Base-by-base conservation (phyloP, 2,113 vertebrate genomes). In the Megaptera novaeangliae region DNA sequence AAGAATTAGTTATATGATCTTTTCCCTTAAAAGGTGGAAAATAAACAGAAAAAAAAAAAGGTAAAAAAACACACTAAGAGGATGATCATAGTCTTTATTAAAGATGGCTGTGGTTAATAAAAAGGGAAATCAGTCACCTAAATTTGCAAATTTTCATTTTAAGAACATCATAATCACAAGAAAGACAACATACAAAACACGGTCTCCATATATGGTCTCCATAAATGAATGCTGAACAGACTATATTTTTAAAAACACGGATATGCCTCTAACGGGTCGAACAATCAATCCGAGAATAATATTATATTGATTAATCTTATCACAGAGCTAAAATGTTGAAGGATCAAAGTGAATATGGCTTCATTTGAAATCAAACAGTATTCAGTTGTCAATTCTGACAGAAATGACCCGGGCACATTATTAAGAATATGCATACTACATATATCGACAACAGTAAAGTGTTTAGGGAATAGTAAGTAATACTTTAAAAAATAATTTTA, bases 281-380 rank as follows among this genome's bases (percentile, higher is more conserved):
- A 8, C 85, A 95, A 96, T 95, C 96, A 98, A 95, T 97, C 46
- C 71, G 81, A 89, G 93, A 98, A 97, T 97, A 17, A 94, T 74
- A 98, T 92, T 97, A 95, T 95, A 97, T 94, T 98, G 96, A 98
- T 98, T 98, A 97, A 98, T 98, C 88, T 96, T 97, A 98, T 97
- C 95, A 98, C 96, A 92, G 94, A 96, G 93, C 14, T 96, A 98
- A 97, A 97, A 97, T 97, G 80, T 83, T 78, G 91, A 97, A 97
- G 97, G 94, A 98, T 96, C 88, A 98, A 98, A 97, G 94, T 0
- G 34, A 95, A 94, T 97, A 97, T 97, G 72, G 61, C 96, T 98
- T 80, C 96, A 91, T 94, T 96, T 98, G 98, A 98, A 97, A 96
- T 94, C 71, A 98, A 95, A 46, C 5, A 75, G 31, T 61, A 91